Evolutionary conservation across 1,140 invertebrate species (phyloP), one percentile per base, ranked within the genome.

Genomic region (Mercenaria mercenaria): DNA sequence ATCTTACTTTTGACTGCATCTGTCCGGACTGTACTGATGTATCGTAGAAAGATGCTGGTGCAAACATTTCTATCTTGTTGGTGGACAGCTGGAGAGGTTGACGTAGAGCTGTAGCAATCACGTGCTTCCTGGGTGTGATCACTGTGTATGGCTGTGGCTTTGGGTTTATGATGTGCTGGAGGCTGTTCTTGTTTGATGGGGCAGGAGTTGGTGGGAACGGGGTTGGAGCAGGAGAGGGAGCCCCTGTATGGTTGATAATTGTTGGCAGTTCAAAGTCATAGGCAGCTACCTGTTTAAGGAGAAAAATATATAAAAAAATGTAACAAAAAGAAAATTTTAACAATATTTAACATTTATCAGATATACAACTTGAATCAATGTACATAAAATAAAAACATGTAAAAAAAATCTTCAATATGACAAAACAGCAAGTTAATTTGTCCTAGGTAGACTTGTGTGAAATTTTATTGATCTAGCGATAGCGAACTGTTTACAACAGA

Each of bases 221-320:
- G 10, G 93, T 95, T 15, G 93, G 93, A 39, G 93, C 91, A 18
- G 94, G 95, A 29, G 93, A 86, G 29, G 94, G 95, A 64, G 92
- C 95, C 39, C 89, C 90, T 26, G 93, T 92, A 69, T 94, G 88
- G 89, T 96, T 96, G 50, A 96, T 94, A 39, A 93, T 84, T 32
- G 95, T 93, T 37, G 95, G 95, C 91, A 96, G 93, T 15, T 95
- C 87, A 90, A 96, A 96, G 87, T 96, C 95, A 94, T 96, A 96
- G 0, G 95, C 94, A 34, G 95, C 95, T n/a, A 96, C 94, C 95
- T 96, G 91, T 8, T 77, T 26, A 89, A 0, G 87, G 26, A 34
- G 26, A 81, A 61, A 77, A 52, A 29, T 47, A 76, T 11, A 86
- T 20, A 50, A 34, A 52, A 29, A 61, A 59, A 76, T 41, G n/a